Evolutionary conservation across 1,140 invertebrate species (phyloP), one percentile per base, ranked within the genome.

Genomic region (Galleria mellonella): DNA sequence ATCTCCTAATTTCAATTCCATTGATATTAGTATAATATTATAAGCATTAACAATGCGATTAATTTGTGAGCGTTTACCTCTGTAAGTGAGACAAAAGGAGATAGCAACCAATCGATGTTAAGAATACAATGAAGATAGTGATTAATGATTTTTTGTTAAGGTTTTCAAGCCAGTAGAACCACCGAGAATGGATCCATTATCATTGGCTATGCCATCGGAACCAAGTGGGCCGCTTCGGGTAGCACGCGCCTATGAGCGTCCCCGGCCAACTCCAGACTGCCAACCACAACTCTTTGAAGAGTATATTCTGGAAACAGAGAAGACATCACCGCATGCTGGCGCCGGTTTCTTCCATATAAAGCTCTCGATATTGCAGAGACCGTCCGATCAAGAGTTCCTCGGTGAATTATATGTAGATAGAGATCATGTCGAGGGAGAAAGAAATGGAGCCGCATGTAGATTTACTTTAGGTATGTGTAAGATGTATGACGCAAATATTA

Each of bases 381-480:
- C 92, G 61, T 92, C 93, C 32, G 95, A 95, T 84, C 94, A 94
- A 45, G 93, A 95, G 75, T 97, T 94, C 84, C 87, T 96, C 41
- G 96, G 96, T 27, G 94, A 97, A 74, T 87, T 97, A 32, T 97
- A 97, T 82, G 92, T 97, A 23, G 95, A 97, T 82, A 90, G 94
- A 51, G 94, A 96, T 79, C 92, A 92, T 71, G 89, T 91, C 32
- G 92, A 94, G 67, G 93, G 93, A 0, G 91, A 94, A 73, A 90
- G 89, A 36, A 94, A 94, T 74, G 96, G 95, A 1, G 92, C 95
- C 15, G 91, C 93, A 0, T 97, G 95, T 88, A 90, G 91, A 85
- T 96, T 92, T 85, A 83, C 89, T 1, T 72, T 92, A 67, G 90
- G 88, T 83, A 50, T 48, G 47, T 58, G 9, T n/a, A n/a, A n/a